Base-by-base conservation (phyloP, 2,797 vertebrate species). In the Chrysocyon brachyurus region DNA sequence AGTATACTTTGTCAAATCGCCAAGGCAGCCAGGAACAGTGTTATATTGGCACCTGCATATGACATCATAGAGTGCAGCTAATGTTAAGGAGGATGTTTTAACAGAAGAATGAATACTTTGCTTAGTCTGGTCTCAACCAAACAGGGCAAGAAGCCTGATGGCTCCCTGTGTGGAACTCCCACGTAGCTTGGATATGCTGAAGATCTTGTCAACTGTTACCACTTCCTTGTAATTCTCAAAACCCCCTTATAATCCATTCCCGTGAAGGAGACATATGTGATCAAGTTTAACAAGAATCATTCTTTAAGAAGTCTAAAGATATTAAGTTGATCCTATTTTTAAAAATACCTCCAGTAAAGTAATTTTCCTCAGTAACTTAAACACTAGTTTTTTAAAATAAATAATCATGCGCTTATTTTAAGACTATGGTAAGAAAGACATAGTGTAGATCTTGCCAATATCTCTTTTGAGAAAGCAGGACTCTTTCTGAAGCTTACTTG, bases 181-280 rank as follows among this genome's bases (percentile, higher is more conserved):
- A 92, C 12, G 49, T 2, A 66, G 2, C 63, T n/a, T 46, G 33
- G 31, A 5, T 5, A 0, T 40, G 63, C 31, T 49, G 52, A 64
- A 90, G 57, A 83, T 87, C 31, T 66, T 72, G 24, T 64, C 78
- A 94, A 91, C 61, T 82, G 16, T 78, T 87, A 26, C 12, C n/a
- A 66, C 33, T 87, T 82, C 52, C 61, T 93, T 84, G 78, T 49
- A 66, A 66, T 66, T 92, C 70, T 73, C 40, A 81, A 82, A 90
- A 63, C 11, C 46, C n/a, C 33, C 6, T 87, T 49, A 70, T 22
- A 52, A n/a, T 21, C 26, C 57, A 66, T 73, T 54, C 94, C 57
- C 81, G 22, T 24, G 78, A 78, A 94, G 26, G 11, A 72, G 16
- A 63, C 2, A 64, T 40, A 79, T n/a, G 59, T 5, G 64, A 46